These are phyloP conservation scores for Eueides isabella DNA, from an alignment of 1,140 invertebrate genomes.

Conservation along the genomic window DNA sequence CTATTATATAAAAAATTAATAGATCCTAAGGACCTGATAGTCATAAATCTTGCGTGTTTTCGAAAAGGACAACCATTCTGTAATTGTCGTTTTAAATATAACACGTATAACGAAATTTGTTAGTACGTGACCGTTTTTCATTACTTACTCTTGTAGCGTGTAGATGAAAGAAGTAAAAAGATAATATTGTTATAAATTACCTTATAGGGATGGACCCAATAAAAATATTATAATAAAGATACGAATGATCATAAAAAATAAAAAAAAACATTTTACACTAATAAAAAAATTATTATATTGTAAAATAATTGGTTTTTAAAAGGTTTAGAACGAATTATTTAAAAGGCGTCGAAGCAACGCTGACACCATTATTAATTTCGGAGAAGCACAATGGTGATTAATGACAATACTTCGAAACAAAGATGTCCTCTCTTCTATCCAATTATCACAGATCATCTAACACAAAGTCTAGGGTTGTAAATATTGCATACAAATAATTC, in stretches of 20 bases:
- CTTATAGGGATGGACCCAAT: too few species aligned
- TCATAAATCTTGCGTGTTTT: slow-evolving; percentile 48
- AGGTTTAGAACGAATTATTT: slow-evolving; percentile 22
- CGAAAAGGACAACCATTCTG: slow-evolving; percentile 31
- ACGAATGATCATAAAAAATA: background rate
- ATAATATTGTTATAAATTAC: background rate
- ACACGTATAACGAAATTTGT: slow-evolving; percentile 8
- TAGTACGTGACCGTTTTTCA: slow-evolving; percentile 14
- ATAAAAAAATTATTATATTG: background rate
- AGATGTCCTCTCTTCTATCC: slow-evolving; percentile 47
- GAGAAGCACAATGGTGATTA: slow-evolving; percentile 59
- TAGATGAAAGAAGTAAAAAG: slow-evolving; percentile 1
- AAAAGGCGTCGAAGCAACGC: slow-evolving; percentile 38
- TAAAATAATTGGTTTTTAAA: background rate
- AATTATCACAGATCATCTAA: too few species aligned
- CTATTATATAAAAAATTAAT: slow-evolving; percentile 48
- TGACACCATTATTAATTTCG: slow-evolving; percentile 52
- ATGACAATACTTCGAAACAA: slow-evolving; percentile 55
- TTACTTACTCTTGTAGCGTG: background rate
- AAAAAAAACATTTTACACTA: background rate
- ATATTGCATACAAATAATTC: background rate
- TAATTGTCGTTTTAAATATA: slow-evolving; percentile 29
- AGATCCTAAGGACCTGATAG: slow-evolving; percentile 38
- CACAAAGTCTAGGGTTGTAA: background rate
- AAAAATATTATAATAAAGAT: too few species aligned